These are phyloP conservation scores for Bedellia somnulentella DNA, from an alignment of 2,888 invertebrate genomes.

Conservation along the genomic window DNA sequence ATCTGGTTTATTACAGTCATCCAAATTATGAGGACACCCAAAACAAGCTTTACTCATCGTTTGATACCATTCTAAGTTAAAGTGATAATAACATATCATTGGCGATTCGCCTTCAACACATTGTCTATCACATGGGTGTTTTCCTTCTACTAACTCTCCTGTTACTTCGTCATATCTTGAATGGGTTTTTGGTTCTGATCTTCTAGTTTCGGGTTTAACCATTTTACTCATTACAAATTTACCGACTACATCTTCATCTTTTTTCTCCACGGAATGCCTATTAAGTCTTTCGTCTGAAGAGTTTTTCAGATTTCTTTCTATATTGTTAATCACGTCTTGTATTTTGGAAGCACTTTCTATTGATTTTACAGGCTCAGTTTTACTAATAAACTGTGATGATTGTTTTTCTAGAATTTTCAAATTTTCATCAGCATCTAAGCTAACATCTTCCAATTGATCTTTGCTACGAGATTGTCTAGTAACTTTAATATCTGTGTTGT, in stretches of 20 bases:
- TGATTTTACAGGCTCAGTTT: constrained; percentile 14
- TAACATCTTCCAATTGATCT: constrained; percentile 15
- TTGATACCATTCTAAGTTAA: constrained; percentile 80
- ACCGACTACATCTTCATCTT: constrained; percentile 16
- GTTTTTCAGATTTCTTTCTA: constrained; percentile 20
- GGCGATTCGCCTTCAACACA: constrained; percentile 64
- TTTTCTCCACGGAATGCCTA: constrained; percentile 18
- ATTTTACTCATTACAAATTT: constrained; percentile 15
- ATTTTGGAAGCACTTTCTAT: constrained; percentile 40
- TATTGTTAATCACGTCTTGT: constrained; percentile 21
- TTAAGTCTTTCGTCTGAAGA: constrained; percentile 8
- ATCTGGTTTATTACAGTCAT: constrained; percentile 76
- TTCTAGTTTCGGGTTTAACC: constrained; percentile 16
- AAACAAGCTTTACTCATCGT: constrained; percentile 89
- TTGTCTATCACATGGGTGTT: constrained; percentile 66
- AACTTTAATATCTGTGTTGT: too few relatives aligned
- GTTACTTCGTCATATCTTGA: constrained; percentile 44
- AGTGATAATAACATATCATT: constrained; percentile 72
- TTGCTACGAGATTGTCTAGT: constrained; percentile 4
- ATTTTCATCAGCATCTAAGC: constrained; percentile 11
- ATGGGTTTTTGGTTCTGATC: constrained; percentile 24
- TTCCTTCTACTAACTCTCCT: constrained; percentile 37
- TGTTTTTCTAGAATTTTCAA: constrained; percentile 12
- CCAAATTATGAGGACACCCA: constrained; percentile 72
- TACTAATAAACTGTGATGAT: constrained; percentile 18